Evolutionary conservation across 2,888 invertebrate genomes (phyloP).

Genomic region (Penaeus monodon): DNA sequence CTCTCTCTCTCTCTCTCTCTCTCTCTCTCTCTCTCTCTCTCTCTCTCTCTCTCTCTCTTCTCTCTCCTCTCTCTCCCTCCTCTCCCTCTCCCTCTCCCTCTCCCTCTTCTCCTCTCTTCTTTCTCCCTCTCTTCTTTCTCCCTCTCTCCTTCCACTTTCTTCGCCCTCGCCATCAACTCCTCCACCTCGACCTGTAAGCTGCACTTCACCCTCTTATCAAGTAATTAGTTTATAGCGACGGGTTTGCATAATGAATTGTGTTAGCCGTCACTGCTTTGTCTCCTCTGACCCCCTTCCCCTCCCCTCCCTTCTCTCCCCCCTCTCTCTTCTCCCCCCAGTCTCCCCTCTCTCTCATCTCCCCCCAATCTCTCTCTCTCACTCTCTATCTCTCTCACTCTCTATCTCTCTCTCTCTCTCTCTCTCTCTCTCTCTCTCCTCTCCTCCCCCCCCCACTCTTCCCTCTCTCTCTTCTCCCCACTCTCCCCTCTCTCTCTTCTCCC

Average conservation of each 20-base stretch:
- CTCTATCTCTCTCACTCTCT: background rate
- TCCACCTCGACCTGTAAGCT: conserved; percentile 41
- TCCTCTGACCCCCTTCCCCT: background rate
- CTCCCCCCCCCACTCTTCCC: background rate
- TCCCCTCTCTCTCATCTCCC: background rate
- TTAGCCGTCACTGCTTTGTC: conserved; percentile 52
- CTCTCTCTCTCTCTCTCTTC: background rate
- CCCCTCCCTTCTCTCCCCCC: background rate
- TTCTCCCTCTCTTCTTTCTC: background rate
- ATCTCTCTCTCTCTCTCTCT: background rate
- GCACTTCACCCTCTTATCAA: conserved; percentile 51
- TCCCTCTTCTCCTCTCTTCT: background rate
- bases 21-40: conserved; percentile 26
- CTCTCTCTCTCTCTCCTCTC: background rate
- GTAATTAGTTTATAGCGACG: conserved; percentile 51
- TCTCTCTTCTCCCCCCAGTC: background rate
- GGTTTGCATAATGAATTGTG: conserved; percentile 60
- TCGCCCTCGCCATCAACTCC: conserved; percentile 5
- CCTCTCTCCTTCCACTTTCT: background rate
- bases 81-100: background rate
- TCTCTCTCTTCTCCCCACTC: background rate
- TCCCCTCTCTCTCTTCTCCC: background rate
- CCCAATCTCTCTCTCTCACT: background rate
- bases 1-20: background rate
- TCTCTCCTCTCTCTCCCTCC: background rate